Conservation (phyloP, 2,888 invertebrate species). For the Leistus spinibarbis region DNA sequence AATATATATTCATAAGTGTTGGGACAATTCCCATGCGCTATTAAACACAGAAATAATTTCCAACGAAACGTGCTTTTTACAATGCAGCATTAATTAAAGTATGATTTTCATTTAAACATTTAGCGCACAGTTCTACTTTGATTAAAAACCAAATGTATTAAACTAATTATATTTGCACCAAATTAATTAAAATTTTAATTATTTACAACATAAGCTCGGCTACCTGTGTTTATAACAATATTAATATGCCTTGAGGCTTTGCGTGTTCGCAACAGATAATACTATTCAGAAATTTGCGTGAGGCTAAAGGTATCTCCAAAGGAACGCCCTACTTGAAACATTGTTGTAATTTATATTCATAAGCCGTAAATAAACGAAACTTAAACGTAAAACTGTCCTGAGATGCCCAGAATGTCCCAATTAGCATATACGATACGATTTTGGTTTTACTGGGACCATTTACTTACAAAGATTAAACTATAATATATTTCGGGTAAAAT, state of each 20-base stretch:
- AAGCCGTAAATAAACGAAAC: not conserved
- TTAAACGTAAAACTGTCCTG: not conserved
- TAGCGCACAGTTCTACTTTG: not conserved
- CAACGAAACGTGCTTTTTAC: no score
- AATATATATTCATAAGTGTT: no score
- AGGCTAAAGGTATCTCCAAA: not conserved
- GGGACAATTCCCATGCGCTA: no score
- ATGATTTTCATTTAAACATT: no score
- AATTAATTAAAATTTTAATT: not conserved
- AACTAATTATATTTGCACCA: not conserved
- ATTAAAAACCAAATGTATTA: not conserved
- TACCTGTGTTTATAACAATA: not conserved
- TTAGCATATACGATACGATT: no score
- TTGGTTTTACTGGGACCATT: no score
- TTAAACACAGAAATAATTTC: no score
- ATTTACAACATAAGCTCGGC: not conserved
- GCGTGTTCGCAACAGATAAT: not conserved
- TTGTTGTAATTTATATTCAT: not conserved
- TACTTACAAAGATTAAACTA: no score
- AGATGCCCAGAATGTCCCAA: no score
- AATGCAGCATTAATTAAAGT: no score
- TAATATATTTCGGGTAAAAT: not conserved
- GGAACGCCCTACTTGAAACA: not conserved
- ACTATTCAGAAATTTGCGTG: not conserved
- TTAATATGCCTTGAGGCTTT: not conserved